Percentiles rank a stretch among this genome's conserved stretches.
phyloP scores from a whole-genome alignment of 2,888 invertebrate genomes.

The Eupithecia tripunctaria region DNA sequence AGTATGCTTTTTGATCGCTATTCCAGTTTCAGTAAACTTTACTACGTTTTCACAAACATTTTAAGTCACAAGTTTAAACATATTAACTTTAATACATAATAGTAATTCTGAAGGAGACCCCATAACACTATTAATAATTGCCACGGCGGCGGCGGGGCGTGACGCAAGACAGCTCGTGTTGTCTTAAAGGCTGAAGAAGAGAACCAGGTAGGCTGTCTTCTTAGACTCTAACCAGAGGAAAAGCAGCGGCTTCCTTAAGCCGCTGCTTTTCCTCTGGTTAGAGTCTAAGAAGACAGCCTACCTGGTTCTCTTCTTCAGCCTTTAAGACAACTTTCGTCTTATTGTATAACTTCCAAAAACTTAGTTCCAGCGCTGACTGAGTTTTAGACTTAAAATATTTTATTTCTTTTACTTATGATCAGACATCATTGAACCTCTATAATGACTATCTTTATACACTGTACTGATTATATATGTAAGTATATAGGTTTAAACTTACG shows the following conservation, averaged over 20 bases:
- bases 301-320: too few relatives aligned
- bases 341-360: not conserved
- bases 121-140: not conserved
- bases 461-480: not conserved
- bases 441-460: not conserved
- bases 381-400: too few relatives aligned
- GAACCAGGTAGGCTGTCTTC: too few relatives aligned
- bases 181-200: not conserved
- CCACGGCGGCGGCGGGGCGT: too few relatives aligned
- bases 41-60: not conserved
- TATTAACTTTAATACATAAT: not conserved
- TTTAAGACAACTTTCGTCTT: not conserved
- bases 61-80: not conserved
- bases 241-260: not conserved
- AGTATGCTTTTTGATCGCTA: conserved; percentile 26
- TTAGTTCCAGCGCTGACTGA: not conserved
- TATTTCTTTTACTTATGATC: not conserved
- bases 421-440: not conserved
- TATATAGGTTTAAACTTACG: too few relatives aligned
- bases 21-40: conserved; percentile 9
- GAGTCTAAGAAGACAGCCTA: too few relatives aligned
- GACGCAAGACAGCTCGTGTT: not conserved
- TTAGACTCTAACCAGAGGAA: not conserved
- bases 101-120: not conserved
- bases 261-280: too few relatives aligned